Evolutionary conservation across 2,113 vertebrate species (phyloP), one percentile per base, ranked within the genome.

Genomic region (Morphnarchus princeps): DNA sequence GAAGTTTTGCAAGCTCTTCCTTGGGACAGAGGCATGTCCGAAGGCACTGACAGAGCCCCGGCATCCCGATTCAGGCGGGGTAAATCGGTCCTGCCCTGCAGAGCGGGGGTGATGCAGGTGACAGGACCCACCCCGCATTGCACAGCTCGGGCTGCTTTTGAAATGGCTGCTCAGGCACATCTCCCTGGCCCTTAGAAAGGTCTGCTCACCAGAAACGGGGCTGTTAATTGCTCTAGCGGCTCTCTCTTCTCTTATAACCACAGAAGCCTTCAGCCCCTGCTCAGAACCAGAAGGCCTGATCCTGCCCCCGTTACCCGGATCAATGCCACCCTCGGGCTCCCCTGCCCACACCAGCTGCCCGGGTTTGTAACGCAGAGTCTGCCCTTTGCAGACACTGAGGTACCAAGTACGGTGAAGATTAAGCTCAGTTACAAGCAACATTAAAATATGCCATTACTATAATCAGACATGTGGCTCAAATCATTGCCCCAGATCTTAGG

Each of bases 301-400:
- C 38, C 59, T 86, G 71, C 4, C 12, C 26, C 12, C 8, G 1
- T 54, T 66, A 29, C 29, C 18, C 9, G 3, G 32, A 69, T 11
- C 13, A n/a, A 6, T 0, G 1, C 11, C 1, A 1, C 8, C 20
- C 32, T 29, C 3, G 2, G 71, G 47, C 28, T 63, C 24, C 90
- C 54, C 65, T 91, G 52, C 49, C 21, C 52, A 11, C 13, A 3
- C 20, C 42, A 36, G n/a, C 47, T 55, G 7, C 34, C 38, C 45
- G 29, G 45, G n/a, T 14, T 67, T 32, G 6, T 55, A 61, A 76
- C 6, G 22, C 9, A 61, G 67, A 69, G 38, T 52, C 25, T 67
- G 40, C 40, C 20, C 20, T 82, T 62, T 62, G 52, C 19, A 47
- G 47, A n/a, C 17, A 6, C 22, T 6, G 38, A 73, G 22, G 31